A percentile compares a stretch with the other conserved stretches of the same genome.
These are phyloP conservation scores for Mimachlamys varia DNA, from an alignment of 2,888 invertebrate species.

Conservation along the genomic window DNA sequence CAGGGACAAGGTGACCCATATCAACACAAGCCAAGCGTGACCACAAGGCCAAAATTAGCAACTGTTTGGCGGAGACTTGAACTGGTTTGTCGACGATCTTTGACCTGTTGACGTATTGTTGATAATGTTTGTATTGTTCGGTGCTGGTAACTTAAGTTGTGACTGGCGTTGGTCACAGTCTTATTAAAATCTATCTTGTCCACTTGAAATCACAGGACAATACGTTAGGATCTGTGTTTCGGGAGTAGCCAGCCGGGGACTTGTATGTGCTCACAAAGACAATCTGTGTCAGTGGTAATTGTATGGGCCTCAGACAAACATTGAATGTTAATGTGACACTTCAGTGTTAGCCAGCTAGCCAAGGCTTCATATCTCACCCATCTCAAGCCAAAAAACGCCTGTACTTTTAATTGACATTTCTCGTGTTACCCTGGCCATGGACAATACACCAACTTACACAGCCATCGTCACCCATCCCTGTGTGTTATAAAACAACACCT, in stretches of 20 bases:
- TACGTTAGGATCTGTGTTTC: background rate
- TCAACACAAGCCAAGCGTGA: slow-evolving; percentile 21
- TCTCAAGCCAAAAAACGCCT: slow-evolving; percentile 36
- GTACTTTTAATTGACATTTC: slow-evolving; percentile 36
- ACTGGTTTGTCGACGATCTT: slow-evolving; percentile 3
- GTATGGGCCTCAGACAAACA: slow-evolving; percentile 31
- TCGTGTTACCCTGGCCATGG: background rate
- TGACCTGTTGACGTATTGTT: slow-evolving; percentile 32
- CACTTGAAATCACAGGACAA: slow-evolving; percentile 22
- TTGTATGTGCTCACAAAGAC: background rate
- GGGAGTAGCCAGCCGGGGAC: background rate
- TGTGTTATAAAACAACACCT: too few relatives aligned
- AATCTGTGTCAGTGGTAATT: background rate
- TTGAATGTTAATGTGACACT: background rate
- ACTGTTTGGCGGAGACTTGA: background rate
- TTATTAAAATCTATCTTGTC: slow-evolving; percentile 28
- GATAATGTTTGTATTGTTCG: background rate
- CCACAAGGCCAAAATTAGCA: slow-evolving; percentile 26
- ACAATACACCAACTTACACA: background rate
- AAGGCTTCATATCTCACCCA: background rate
- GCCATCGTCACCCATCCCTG: background rate
- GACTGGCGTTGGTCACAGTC: slow-evolving; percentile 1
- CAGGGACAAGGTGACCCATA: slow-evolving; percentile 36
- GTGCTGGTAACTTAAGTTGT: background rate
- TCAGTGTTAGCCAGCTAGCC: slow-evolving; percentile 5